These are phyloP conservation scores for Cryptotis parvus DNA, from an alignment of 2,113 vertebrate genomes.

Conservation along the genomic window DNA sequence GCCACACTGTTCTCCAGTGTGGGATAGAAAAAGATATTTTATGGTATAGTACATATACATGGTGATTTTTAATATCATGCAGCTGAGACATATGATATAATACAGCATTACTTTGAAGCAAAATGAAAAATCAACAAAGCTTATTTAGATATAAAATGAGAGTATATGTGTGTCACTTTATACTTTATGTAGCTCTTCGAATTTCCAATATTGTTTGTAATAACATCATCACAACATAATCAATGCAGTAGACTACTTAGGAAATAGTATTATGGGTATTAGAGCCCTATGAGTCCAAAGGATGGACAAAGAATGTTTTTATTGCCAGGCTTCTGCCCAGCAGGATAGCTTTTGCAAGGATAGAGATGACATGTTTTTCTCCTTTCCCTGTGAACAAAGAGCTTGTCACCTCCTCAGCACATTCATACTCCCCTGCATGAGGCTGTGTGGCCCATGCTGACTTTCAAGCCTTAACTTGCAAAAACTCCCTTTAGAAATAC, in stretches of 20 bases:
- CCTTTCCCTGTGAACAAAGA: slow-evolving; percentile 53
- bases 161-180: neutral
- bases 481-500: slow-evolving; percentile 47
- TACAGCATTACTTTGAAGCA: too few species aligned
- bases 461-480: slow-evolving; percentile 35
- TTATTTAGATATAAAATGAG: neutral
- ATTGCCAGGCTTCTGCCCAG: slow-evolving; percentile 29
- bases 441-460: slow-evolving; percentile 32
- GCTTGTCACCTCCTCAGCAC: slow-evolving; percentile 61
- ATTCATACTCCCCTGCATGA: slow-evolving; percentile 35
- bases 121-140: too few species aligned
- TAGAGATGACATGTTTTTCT: slow-evolving; percentile 50
- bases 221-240: slow-evolving; percentile 58
- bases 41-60: too few species aligned
- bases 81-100: too few species aligned
- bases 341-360: slow-evolving; percentile 38
- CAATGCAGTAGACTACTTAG: neutral
- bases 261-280: slow-evolving; percentile 50
- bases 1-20: too few species aligned
- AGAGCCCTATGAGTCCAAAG: slow-evolving; percentile 12
- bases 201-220: slow-evolving; percentile 33
- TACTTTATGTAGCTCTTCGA: neutral
- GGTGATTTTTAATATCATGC: too few species aligned
- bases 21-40: too few species aligned
- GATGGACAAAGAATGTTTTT: slow-evolving; percentile 32